phyloP scores from a whole-genome alignment of 2,797 vertebrate species.

The Gymnodraco acuticeps region DNA sequence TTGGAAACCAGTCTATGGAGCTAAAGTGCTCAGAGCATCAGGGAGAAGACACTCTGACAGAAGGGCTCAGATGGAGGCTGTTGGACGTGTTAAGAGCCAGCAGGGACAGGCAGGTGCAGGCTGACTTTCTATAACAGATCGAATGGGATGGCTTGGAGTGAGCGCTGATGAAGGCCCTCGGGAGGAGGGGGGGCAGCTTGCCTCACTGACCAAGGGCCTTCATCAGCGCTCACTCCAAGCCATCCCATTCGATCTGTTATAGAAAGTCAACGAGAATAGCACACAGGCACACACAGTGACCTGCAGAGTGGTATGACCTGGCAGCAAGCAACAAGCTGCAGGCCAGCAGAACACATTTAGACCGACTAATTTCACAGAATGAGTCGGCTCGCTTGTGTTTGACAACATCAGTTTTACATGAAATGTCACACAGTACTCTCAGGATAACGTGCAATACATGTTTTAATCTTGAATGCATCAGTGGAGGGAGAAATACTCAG shows the following conservation, averaged over 20 bases:
- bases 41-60: slow-evolving; percentile 5
- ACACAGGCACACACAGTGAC: slow-evolving; percentile 27
- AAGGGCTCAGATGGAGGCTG: slow-evolving; percentile 38
- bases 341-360: slow-evolving; percentile 40
- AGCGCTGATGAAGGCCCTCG: slow-evolving; percentile 60
- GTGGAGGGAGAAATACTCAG: too few relatives aligned
- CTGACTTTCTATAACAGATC: slow-evolving; percentile 62
- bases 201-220: slow-evolving; percentile 57
- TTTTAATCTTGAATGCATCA: too few relatives aligned
- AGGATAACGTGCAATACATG: not conserved
- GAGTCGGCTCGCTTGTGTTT: not conserved
- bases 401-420: not conserved
- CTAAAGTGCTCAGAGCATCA: slow-evolving; percentile 42
- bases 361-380: slow-evolving; percentile 23
- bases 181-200: slow-evolving; percentile 40
- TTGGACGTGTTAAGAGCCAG: slow-evolving; percentile 41
- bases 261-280: slow-evolving; percentile 55
- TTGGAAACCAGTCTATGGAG: slow-evolving; percentile 12
- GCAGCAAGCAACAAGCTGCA: slow-evolving; percentile 38
- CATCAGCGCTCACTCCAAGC: too few relatives aligned
- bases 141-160: slow-evolving; percentile 43
- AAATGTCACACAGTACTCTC: not conserved
- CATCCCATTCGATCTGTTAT: too few relatives aligned
- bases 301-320: slow-evolving; percentile 46
- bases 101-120: slow-evolving; percentile 47